Evolutionary conservation across 2,797 vertebrate species (phyloP), one percentile per base, ranked within the genome.

Genomic region (Lithobates pipiens): DNA sequence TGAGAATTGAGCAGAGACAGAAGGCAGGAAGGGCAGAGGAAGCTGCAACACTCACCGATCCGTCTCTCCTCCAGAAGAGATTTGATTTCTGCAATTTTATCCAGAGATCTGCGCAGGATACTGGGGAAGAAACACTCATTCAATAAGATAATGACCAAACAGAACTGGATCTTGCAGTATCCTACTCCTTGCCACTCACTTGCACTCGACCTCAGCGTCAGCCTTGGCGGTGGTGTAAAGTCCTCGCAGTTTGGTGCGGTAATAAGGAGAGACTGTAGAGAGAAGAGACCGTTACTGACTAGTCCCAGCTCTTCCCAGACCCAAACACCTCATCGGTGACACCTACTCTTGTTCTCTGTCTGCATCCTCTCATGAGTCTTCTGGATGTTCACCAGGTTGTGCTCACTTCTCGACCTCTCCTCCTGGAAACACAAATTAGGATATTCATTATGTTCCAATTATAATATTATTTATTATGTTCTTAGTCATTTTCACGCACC

Each of bases 341-440:
- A 88, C 95, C 92, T 77, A 98, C 97, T 98, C 80, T 98, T 98
- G 89, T 98, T 98, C 87, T 98, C 97, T 0, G 96, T 98, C 92
- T 98, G 97, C 97, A 98, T 98, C 86, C 97, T 93, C 92, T 98
- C 97, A 0, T 98, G 97, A 0, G 97, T 98, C 86, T 98, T 98
- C 94, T 98, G 97, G 75, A 98, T 98, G 90, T 98, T 98, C 88
- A 98, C 95, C 83, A 98, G 92, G 39, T 98, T 98, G 92, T 98
- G 97, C 90, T 98, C 97, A 11, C 97, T 98, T 85, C 97, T 93
- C 0, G 96, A 97, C 3, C 97, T 92, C 85, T 98, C 97, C 91
- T 98, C 97, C 97, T 98, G 89, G 50, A 65, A 83, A 54, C 15
- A 54, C 50, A 54, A 54, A 54, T 54, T 18, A 54, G 0, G 1